Evolutionary conservation across 2,797 vertebrate genomes (phyloP), one percentile per base, ranked within the genome.

Genomic region (Gymnocypris eckloni): DNA sequence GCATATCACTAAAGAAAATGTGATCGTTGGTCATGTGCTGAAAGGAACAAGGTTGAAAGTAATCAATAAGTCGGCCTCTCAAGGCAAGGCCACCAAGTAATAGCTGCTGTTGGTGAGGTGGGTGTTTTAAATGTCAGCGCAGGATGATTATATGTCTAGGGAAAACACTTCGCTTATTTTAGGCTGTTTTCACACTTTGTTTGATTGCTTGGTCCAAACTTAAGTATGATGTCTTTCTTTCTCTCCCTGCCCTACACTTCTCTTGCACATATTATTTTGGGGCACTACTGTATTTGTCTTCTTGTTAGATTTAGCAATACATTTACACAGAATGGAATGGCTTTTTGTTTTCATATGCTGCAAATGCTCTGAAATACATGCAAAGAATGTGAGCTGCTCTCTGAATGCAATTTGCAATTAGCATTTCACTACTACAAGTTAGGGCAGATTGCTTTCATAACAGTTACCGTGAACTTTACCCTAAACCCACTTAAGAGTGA

Each of bases 51-150:
- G 45, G 69, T 72, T 72, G 77, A 87, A 95, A 94, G 94, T 94
- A 95, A 93, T 96, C 95, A 95, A 92, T 93, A 94, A 93, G 93
- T 93, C 92, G 92, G 89, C 90, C 92, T 91, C 92, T 81, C 93
- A 94, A 94, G 93, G 94, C 93, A 94, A 92, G 94, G 93, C 94
- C 94, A 96, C 95, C 95, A 95, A 94, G 95, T 96, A 95, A 94
- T 95, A 88, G 91, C 93, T 94, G 95, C 95, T 95, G 95, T 96
- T 95, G 93, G 95, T 94, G 94, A 91, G 92, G 92, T 96, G 94
- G 94, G 95, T 95, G 94, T 96, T 95, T 96, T 95, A 96, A 96
- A 95, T 96, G 95, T 95, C 96, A 96, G 95, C 95, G 94, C 94
- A 93, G 93, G 93, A 95, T 94, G 94, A 95, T 95, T 96, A 94